These are phyloP conservation scores for Micrastur ruficollis DNA, from an alignment of 2,797 vertebrate species.

Conservation along the genomic window DNA sequence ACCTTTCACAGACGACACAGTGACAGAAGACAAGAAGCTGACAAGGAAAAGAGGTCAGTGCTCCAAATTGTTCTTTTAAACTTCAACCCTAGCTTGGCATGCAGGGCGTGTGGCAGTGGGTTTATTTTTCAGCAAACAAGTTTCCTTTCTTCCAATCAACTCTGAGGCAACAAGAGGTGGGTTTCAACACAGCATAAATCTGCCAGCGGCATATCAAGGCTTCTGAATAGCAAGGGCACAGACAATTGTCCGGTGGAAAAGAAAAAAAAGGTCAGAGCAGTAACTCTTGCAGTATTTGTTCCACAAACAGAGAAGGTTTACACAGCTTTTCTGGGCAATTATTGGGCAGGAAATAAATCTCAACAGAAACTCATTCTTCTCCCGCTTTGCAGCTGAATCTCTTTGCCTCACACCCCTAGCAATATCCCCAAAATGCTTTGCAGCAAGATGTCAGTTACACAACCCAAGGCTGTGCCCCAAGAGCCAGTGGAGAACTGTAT, in stretches of 20 bases:
- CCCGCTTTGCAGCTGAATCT: conserved; percentile 3
- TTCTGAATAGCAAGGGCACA: conserved; percentile 32
- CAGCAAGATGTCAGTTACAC: conserved; percentile 55
- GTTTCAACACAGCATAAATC: conserved; percentile 61
- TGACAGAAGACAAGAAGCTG: not conserved
- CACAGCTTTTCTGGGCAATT: conserved; percentile 57
- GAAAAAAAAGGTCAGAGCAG: conserved; percentile 56
- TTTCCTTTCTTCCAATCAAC: conserved; percentile 58
- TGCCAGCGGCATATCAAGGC: conserved; percentile 43
- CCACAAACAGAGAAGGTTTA: conserved; percentile 67
- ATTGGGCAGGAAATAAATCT: conserved; percentile 72
- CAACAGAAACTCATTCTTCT: conserved; percentile 52
- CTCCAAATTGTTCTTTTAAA: not conserved
- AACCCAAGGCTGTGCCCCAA: conserved; percentile 56
- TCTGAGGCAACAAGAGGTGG: conserved; percentile 42
- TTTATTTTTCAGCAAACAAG: conserved; percentile 28
- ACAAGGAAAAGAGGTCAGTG: not conserved
- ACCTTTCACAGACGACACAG: not conserved
- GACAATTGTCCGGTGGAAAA: conserved; percentile 43
- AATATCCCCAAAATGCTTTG: conserved; percentile 54
- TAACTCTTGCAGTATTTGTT: conserved; percentile 64
- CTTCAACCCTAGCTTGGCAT: not conserved
- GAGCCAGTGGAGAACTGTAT: conserved; percentile 43
- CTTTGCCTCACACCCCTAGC: conserved; percentile 16
- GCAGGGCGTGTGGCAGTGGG: not conserved